Evolutionary conservation across 2,113 vertebrate species (phyloP), one percentile per base, ranked within the genome.

Genomic region (Rhea americana): DNA sequence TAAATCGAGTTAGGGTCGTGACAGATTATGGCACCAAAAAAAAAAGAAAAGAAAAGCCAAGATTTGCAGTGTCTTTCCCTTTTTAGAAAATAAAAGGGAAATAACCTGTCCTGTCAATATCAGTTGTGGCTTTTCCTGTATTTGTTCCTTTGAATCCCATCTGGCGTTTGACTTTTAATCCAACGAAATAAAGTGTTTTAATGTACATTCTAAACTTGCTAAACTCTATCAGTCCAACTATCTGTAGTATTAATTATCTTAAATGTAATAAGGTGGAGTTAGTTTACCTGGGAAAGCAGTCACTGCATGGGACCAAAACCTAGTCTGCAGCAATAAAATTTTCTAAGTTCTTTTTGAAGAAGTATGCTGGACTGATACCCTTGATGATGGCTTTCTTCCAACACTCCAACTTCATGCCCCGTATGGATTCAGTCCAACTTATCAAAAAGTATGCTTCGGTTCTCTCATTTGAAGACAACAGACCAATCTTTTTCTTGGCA

Each of bases 371-470:
- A 15, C 28, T 19, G n/a, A 4, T 41, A 37, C 2, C 8, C 8
- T 45, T 28, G 35, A 11, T 32, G 35, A 37, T 25, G 43, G 63
- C 39, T 22, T 22, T 32, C 45, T 21, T 47, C n/a, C 19, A 56
- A 8, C 41, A 6, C 14, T n/a, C 9, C 47, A 26, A 3, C 2
- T 6, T 39, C 28, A n/a, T 3, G 2, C 3, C 22, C 1, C 22
- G 45, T 71, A 39, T 51, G 61, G 28, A 6, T 58, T 76, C 4
- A 1, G 28, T 51, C 37, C 39, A 47, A 16, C 56, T 81, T 85
- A 22, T 32, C 11, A 3, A 22, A 63, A 75, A 17, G 14, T 41
- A 50, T 51, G 9, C 50, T 47, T 39, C 22, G 0, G 0, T 74
- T 75, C 32, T 70, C 2, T 70, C 2, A 20, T 18, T 20, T 66